phyloP scores from a whole-genome alignment of 2,888 invertebrate genomes.

The Acrobasis suavella region DNA sequence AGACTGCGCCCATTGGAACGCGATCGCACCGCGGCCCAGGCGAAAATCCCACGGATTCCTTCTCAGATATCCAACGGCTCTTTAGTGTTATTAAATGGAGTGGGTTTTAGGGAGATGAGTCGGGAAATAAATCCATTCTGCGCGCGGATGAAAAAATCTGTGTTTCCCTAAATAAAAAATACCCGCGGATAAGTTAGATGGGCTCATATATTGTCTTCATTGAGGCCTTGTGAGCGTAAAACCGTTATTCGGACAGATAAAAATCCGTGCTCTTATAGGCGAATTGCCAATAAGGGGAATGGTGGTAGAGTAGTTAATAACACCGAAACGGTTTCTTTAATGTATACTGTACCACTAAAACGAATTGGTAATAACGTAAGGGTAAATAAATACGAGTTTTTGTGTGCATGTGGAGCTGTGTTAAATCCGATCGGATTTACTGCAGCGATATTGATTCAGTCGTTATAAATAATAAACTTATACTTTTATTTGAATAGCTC shows the following conservation, averaged over 20 bases:
- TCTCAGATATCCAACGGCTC: conserved; percentile 73
- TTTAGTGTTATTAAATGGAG: conserved; percentile 78
- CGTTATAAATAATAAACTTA: background rate
- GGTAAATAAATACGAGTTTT: conserved; percentile 31
- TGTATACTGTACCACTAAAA: conserved; percentile 22
- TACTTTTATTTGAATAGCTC: background rate
- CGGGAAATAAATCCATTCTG: conserved; percentile 65
- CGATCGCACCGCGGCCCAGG: conserved; percentile 52
- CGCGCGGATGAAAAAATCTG: conserved; percentile 55
- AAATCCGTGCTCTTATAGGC: conserved; percentile 58
- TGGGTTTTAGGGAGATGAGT: conserved; percentile 78
- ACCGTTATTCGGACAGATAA: conserved; percentile 48
- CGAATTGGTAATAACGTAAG: conserved; percentile 22
- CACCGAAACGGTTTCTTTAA: conserved; percentile 31
- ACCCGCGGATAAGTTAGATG: conserved; percentile 66
- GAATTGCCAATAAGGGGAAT: conserved; percentile 69
- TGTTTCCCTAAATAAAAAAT: conserved; percentile 67
- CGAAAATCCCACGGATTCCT: conserved; percentile 75
- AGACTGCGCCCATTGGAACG: conserved; percentile 57
- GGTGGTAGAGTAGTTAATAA: conserved; percentile 61
- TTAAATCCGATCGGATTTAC: conserved; percentile 11
- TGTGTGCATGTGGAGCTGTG: conserved; percentile 29
- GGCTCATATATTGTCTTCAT: conserved; percentile 70
- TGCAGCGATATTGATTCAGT: conserved; percentile 1
- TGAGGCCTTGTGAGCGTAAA: conserved; percentile 46